phyloP scores from a whole-genome alignment of 2,113 vertebrate species.

The Grantiella picta region DNA sequence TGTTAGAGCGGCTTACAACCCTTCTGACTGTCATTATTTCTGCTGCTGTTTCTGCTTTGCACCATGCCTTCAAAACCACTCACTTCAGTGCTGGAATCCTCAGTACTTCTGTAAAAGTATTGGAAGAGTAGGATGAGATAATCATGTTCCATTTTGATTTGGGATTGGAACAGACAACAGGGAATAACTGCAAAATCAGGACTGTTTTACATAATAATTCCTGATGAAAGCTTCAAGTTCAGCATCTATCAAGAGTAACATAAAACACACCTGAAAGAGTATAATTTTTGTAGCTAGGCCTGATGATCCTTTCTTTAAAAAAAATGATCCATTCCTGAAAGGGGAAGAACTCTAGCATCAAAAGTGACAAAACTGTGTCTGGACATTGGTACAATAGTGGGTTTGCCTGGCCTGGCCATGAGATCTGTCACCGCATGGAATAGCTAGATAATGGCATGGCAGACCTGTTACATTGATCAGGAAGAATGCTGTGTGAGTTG shows the following conservation, averaged over 20 bases:
- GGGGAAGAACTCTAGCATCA: not conserved
- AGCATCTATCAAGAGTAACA: not conserved
- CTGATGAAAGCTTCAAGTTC: not conserved
- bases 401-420: not conserved
- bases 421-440: not conserved
- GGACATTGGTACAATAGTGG: not conserved
- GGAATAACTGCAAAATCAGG: not conserved
- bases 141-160: not conserved
- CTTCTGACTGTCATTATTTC: not conserved
- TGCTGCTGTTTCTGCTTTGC: not conserved
- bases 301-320: not conserved
- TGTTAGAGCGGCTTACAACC: not conserved
- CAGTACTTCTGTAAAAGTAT: not conserved
- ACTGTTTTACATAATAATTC: not conserved
- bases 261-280: not conserved
- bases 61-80: not conserved
- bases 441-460: not conserved
- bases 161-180: not conserved
- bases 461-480: not conserved
- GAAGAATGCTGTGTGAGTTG: fast-evolving
- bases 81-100: not conserved
- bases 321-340: not conserved
- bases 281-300: not conserved
- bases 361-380: not conserved
- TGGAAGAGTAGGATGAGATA: not conserved